Evolutionary conservation across 2,113 vertebrate species (phyloP), one percentile per base, ranked within the genome.

Genomic region (Cryptotis parvus): DNA sequence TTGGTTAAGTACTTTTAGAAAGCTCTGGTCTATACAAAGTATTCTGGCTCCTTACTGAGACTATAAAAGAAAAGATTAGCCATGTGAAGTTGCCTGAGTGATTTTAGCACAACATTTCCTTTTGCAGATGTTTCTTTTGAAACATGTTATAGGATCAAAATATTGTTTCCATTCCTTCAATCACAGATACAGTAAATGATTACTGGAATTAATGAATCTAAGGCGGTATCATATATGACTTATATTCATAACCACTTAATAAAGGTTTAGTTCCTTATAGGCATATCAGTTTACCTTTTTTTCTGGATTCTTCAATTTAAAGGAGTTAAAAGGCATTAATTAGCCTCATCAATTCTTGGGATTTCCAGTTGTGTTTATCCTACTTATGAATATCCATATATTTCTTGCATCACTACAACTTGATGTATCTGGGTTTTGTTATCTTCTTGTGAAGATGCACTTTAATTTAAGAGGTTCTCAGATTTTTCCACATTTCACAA

Each of bases 171-270:
- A n/a, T 83, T 82, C 66, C 39, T 92, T 88, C 15, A 45, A 10
- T 91, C 10, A 68, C 63, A 92, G 35, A 20, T 89, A 73, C 73
- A 81, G 31, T 79, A 83, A 88, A 24, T 58, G n/a, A 86, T 83
- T 74, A 33, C n/a, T 69, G 29, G 7, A 3, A 70, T 89, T 80
- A 84, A 43, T 75, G 29, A 84, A 10, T 66, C 77, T 70, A 73
- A 70, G 5, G 18, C 26, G 15, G 20, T 39, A 39, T 78, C 43
- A 55, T 91, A 91, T 74, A 41, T 55, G 20, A 31, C 55, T 94
- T 78, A 78, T 81, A 84, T 43, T 65, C 69, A 73, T 73, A 12
- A 1, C 20, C 12, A 58, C 75, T 66, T 29, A 75, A 88, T n/a
- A 91, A 65, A 1, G 73, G 33, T 3, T 92, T 52, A 11, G 10